Conservation (phyloP, 2,113 vertebrate genomes). For the Nesogale talazaci region DNA sequence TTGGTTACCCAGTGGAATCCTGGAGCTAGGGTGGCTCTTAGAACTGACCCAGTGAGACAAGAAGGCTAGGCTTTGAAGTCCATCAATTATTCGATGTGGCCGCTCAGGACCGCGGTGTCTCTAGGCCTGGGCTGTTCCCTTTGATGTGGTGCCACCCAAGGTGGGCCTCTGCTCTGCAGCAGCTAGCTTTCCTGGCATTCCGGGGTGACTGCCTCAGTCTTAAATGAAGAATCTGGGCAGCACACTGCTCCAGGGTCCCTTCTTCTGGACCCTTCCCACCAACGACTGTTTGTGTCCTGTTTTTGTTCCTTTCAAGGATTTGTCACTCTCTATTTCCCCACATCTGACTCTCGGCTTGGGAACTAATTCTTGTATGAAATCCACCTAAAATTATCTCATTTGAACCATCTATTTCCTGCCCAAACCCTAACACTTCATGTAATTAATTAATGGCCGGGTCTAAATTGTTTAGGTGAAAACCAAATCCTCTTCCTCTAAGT, state of each 20-base stretch:
- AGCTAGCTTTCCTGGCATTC: not conserved
- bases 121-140: not conserved
- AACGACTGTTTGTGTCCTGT: not conserved
- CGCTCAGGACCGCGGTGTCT: no score
- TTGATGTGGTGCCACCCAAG: not conserved
- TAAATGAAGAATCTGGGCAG: not conserved
- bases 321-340: not conserved
- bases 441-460: not conserved
- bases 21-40: not conserved
- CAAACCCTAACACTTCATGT: not conserved
- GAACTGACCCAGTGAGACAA: not conserved
- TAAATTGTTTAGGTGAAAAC: not conserved
- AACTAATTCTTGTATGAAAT: not conserved
- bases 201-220: not conserved
- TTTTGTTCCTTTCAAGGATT: not conserved
- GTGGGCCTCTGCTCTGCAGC: not conserved
- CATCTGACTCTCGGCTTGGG: not conserved
- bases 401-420: not conserved
- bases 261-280: not conserved
- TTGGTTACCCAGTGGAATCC: not conserved
- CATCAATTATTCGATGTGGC: not conserved
- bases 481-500: not conserved
- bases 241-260: not conserved
- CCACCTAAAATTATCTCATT: not conserved
- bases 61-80: not conserved